Evolutionary conservation across 2,888 invertebrate genomes (phyloP).

Genomic region (Alloscopus bannaensis): DNA sequence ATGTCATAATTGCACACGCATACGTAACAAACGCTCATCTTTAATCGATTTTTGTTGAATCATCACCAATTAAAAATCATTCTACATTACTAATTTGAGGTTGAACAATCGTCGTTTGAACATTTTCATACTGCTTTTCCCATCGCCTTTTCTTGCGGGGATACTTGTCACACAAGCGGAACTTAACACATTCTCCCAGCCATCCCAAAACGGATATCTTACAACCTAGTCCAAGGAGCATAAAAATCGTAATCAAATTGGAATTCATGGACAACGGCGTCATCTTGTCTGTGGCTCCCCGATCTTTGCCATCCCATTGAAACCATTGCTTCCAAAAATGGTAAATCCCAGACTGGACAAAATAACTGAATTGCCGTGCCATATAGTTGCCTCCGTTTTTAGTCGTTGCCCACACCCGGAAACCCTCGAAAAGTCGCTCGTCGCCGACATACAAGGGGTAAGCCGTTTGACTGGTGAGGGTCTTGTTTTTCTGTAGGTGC

Average conservation of each 20-base stretch:
- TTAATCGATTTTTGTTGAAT: too few species aligned
- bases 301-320: background rate
- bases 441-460: background rate
- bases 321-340: conserved; percentile 15
- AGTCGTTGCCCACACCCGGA: background rate
- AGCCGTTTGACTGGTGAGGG: background rate
- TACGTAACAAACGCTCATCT: too few species aligned
- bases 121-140: too few species aligned
- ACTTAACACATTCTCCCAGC: background rate
- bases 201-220: background rate
- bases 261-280: background rate
- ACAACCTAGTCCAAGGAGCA: background rate
- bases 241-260: conserved; percentile 6
- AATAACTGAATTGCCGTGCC: background rate
- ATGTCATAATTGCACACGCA: too few species aligned
- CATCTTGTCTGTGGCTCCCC: background rate
- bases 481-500: background rate
- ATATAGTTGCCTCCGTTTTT: background rate
- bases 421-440: background rate
- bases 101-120: too few species aligned
- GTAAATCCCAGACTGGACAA: conserved; percentile 9
- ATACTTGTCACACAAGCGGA: background rate
- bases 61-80: too few species aligned
- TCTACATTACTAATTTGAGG: too few species aligned
- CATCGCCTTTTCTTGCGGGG: background rate